Base-by-base conservation (phyloP, 1,140 invertebrate species). In the Gonioctena quinquepunctata region DNA sequence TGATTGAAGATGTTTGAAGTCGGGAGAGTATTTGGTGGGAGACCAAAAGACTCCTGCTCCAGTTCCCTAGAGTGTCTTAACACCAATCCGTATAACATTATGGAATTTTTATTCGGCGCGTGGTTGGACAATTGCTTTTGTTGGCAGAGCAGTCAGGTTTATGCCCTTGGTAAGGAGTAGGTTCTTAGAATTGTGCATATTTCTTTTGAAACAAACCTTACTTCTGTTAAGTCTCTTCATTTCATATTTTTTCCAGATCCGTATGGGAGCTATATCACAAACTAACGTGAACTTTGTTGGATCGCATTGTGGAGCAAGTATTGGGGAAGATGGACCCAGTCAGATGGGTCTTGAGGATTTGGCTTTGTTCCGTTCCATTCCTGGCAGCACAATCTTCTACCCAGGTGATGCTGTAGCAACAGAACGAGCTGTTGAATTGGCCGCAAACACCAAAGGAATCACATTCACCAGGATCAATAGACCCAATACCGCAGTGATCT, bases 301-400 rank as follows among this genome's bases (percentile, higher is more conserved):
- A 13, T 99, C 97, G 6, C 98, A 99, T 85, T 96, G 94, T 83
- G 98, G 98, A 65, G 91, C 99, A 23, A 97, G 95, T 75, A 95
- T 95, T 81, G 96, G 96, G 59, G 96, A 98, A 84, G 97, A 99
- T 87, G 98, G 98, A 3, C 97, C 98, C n/a, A 97, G 95, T 59
- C 98, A 99, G 86, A 99, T 99, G 98, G 98, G 95, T 50, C 86
- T 99, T 0, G 98, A 99, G 86, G 98, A 99, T 84, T 84, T 99
- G 42, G 94, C 96, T 0, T 90, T 99, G 89, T 99, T 99, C 89
- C 89, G 98, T 61, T 83, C 92, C 8, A 90, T 99, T 73, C 96
- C 97, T 33, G 92, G 92, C 50, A 90, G 92, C 67, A 98, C 96
- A 2, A 92, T 99, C 0, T 99, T 99, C 85, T 99, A 99, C 83